These are phyloP conservation scores for Hartigia nigra DNA, from an alignment of 2,888 invertebrate species.

Conservation along the genomic window DNA sequence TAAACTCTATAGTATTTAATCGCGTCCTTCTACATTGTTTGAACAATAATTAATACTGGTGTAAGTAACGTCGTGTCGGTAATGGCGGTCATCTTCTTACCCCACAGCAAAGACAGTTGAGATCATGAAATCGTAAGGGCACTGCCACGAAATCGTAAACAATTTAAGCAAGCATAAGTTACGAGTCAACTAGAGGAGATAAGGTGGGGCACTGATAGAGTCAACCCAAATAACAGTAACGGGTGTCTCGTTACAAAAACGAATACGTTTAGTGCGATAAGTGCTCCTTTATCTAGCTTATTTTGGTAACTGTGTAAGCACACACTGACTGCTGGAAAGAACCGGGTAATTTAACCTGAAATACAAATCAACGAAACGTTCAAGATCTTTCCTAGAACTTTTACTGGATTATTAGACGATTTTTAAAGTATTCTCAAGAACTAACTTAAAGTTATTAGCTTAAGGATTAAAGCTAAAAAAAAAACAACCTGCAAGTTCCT, in stretches of 20 bases:
- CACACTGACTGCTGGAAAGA: neutral
- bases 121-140: neutral
- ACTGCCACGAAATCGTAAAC: neutral
- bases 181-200: neutral
- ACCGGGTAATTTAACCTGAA: neutral
- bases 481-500: too few species aligned
- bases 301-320: neutral
- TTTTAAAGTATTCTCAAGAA: neutral
- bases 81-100: neutral
- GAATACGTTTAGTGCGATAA: neutral
- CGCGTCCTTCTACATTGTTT: neutral
- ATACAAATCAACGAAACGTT: neutral
- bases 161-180: slow-evolving; percentile 2
- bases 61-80: neutral
- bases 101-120: neutral
- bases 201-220: slow-evolving; percentile 1
- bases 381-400: neutral
- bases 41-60: neutral
- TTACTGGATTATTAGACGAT: neutral
- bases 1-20: neutral
- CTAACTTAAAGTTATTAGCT: neutral
- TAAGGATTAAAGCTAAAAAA: neutral
- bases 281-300: neutral
- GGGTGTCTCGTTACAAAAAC: neutral
- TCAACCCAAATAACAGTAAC: neutral